Percentiles rank a stretch among this genome's conserved stretches.
Conservation (phyloP, 1,140 invertebrate genomes). For the Lasioglossum baleicum region DNA sequence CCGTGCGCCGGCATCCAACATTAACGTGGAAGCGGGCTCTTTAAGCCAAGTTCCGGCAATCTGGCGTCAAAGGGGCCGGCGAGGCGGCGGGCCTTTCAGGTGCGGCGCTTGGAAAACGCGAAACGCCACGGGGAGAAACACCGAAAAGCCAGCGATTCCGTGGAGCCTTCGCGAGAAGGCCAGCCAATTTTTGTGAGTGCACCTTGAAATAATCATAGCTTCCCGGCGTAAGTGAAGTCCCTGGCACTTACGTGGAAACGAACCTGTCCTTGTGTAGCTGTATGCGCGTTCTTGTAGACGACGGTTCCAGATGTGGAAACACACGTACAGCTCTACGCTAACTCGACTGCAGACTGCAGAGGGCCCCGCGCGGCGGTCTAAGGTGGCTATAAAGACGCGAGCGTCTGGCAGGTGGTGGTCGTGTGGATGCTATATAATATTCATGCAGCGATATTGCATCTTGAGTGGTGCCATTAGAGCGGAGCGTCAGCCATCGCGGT, state of each 20-base stretch:
- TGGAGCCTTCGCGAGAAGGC: conserved; percentile 9
- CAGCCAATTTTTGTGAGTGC: conserved; percentile 78
- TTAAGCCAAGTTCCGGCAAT: conserved; percentile 24
- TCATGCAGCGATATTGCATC: conserved; percentile 76
- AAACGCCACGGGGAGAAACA: conserved; percentile 8
- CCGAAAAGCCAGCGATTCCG: conserved; percentile 19
- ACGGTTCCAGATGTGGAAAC: neutral
- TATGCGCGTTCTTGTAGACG: too few species aligned
- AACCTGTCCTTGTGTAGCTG: neutral
- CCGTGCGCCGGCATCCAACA: neutral
- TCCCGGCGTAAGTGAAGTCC: conserved; percentile 65
- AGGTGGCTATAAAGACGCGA: conserved; percentile 47
- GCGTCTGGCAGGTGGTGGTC: conserved; percentile 45
- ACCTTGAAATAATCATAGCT: conserved; percentile 77
- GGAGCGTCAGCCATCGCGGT: conserved; percentile 65
- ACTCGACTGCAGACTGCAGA: neutral
- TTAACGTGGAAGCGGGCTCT: conserved; percentile 18
- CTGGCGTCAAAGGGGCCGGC: conserved; percentile 23
- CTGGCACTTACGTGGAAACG: conserved; percentile 27
- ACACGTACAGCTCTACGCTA: conserved; percentile 44
- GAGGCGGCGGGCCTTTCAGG: conserved; percentile 5
- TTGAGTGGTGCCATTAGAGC: conserved; percentile 77
- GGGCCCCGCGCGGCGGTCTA: neutral
- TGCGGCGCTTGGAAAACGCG: conserved; percentile 23
- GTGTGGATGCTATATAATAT: conserved; percentile 70